These are phyloP conservation scores for Actenoides lindsayi DNA, from an alignment of 2,113 vertebrate genomes.

Conservation along the genomic window DNA sequence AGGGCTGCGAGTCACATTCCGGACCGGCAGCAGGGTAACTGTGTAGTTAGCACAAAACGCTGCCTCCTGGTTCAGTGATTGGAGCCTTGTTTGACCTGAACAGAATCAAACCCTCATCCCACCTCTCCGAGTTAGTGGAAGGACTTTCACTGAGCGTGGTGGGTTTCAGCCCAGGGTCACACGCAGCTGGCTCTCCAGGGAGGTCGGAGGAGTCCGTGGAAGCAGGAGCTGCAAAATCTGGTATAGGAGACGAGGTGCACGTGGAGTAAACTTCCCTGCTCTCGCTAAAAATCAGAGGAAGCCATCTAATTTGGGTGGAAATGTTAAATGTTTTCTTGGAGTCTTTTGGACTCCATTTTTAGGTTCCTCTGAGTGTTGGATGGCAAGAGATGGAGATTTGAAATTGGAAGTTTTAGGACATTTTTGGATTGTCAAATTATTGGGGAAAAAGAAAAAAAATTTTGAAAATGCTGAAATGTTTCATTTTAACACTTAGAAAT, in stretches of 20 bases:
- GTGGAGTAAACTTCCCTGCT: not conserved
- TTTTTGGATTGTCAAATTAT: not conserved
- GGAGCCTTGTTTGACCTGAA: not conserved
- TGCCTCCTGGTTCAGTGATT: fast-evolving
- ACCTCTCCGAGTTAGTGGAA: not conserved
- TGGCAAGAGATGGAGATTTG: not conserved
- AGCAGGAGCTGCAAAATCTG: not conserved
- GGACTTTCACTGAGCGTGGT: not conserved
- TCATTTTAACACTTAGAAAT: not conserved
- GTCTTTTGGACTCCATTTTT: not conserved
- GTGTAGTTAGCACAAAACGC: not conserved
- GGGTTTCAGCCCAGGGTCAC: not conserved
- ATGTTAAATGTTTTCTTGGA: not conserved
- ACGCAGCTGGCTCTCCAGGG: not conserved
- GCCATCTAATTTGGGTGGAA: not conserved
- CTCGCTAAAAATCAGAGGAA: not conserved
- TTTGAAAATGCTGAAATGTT: not conserved
- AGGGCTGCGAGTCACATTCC: not conserved
- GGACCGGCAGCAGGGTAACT: not conserved
- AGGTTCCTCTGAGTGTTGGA: not conserved
- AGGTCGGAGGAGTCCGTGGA: not conserved
- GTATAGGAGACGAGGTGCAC: not conserved
- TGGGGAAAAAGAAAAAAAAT: not conserved
- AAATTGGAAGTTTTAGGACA: not conserved
- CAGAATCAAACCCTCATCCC: not conserved